Percentiles rank a stretch among this genome's conserved stretches.
Evolutionary conservation across 2,113 vertebrate species (phyloP).

Genomic region (Pyxicephalus adspersus): DNA sequence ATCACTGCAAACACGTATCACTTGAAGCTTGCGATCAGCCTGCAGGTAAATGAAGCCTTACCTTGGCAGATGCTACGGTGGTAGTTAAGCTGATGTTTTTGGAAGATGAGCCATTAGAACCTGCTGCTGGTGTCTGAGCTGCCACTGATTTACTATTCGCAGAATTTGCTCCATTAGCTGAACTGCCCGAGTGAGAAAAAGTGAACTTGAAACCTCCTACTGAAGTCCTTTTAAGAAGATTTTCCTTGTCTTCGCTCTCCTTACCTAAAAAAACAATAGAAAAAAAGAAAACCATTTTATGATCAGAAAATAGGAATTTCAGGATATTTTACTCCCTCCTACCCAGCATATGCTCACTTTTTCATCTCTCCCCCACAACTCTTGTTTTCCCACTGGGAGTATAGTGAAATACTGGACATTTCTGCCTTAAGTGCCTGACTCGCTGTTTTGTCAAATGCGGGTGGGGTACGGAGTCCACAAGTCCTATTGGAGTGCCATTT

Average conservation of each 20-base stretch:
- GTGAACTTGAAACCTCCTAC: slow-evolving; percentile 80
- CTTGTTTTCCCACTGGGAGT: too few relatives aligned
- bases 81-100: slow-evolving; percentile 81
- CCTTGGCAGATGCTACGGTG: slow-evolving; percentile 79
- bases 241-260: slow-evolving; percentile 86
- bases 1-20: too few relatives aligned
- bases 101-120: slow-evolving; percentile 84
- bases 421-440: too few relatives aligned
- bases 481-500: too few relatives aligned
- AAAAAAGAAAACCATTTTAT: slow-evolving; percentile 56
- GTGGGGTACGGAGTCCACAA: too few relatives aligned
- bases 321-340: too few relatives aligned
- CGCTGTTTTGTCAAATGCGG: too few relatives aligned
- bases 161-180: slow-evolving; percentile 85
- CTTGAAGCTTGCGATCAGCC: too few relatives aligned
- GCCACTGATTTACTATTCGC: slow-evolving; percentile 85
- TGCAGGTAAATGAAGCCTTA: slow-evolving; percentile 57
- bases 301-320: not conserved
- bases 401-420: too few relatives aligned
- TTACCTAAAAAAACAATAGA: slow-evolving; percentile 74
- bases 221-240: slow-evolving; percentile 75
- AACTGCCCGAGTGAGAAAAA: slow-evolving; percentile 78
- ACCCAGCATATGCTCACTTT: too few relatives aligned
- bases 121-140: slow-evolving; percentile 78
- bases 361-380: too few relatives aligned